A percentile compares a stretch with the other conserved stretches of the same genome.
phyloP scores from a whole-genome alignment of 2,888 invertebrate genomes.

The Cephus spinipes region DNA sequence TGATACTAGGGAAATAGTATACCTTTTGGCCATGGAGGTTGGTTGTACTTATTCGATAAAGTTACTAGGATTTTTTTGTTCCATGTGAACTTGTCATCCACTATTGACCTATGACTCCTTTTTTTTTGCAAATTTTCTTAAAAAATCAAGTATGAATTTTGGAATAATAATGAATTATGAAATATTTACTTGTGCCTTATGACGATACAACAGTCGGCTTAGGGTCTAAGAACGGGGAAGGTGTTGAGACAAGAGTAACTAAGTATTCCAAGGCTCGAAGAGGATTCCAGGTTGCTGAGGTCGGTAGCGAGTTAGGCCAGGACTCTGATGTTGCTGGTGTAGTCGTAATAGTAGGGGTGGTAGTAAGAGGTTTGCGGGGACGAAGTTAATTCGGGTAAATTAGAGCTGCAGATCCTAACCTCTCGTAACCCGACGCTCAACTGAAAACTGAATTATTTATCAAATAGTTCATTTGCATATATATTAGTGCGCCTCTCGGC shows the following conservation, averaged over 20 bases:
- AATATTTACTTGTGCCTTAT: neutral
- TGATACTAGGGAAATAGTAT: no score
- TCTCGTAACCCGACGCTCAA: constrained; percentile 33
- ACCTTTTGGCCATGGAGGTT: no score
- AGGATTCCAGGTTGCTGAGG: neutral
- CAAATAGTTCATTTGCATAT: constrained; percentile 49
- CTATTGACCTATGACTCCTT: no score
- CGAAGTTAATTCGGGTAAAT: constrained; percentile 40
- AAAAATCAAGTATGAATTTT: neutral
- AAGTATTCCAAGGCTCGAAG: neutral
- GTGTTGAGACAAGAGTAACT: neutral
- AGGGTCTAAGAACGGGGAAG: neutral
- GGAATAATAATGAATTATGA: neutral
- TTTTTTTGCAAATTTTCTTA: neutral
- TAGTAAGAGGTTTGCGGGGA: constrained; percentile 10
- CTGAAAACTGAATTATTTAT: constrained; percentile 49
- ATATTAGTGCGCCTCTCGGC: constrained; percentile 39
- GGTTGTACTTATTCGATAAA: no score
- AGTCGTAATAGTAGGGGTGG: neutral
- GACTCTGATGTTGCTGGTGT: neutral
- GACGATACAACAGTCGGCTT: neutral
- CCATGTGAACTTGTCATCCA: no score
- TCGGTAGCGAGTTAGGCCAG: neutral
- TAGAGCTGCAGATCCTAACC: constrained; percentile 36
- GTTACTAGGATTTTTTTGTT: no score